Conservation (phyloP, 2,113 vertebrate genomes). For the Ellobius talpinus region DNA sequence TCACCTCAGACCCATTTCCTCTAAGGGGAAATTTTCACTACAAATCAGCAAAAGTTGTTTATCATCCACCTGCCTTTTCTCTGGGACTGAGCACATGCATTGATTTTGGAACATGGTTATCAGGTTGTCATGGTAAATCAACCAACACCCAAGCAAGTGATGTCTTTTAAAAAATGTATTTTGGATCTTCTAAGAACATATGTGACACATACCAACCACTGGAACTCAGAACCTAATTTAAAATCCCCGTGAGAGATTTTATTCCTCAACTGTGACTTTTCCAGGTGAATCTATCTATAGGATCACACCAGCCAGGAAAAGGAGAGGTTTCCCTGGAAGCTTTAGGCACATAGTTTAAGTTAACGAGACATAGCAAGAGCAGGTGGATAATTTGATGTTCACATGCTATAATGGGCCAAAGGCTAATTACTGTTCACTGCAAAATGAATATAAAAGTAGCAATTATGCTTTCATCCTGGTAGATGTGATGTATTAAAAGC, state of each 20-base stretch:
- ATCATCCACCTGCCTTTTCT: constrained; percentile 73
- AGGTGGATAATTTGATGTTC: constrained; percentile 79
- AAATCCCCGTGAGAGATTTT: background rate
- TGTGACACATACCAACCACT: background rate
- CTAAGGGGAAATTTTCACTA: constrained; percentile 63
- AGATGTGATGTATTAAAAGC: constrained; percentile 81
- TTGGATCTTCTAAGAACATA: constrained; percentile 24
- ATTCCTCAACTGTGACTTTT: constrained; percentile 18
- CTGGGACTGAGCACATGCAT: constrained; percentile 60
- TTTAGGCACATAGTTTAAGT: constrained; percentile 73
- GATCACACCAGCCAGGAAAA: background rate
- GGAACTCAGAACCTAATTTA: background rate
- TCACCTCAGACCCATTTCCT: constrained; percentile 51
- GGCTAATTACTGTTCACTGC: constrained; percentile 79
- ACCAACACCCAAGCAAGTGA: constrained; percentile 73
- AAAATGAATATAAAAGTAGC: constrained; percentile 82
- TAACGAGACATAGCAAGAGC: constrained; percentile 77
- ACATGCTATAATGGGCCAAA: constrained; percentile 79
- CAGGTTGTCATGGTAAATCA: constrained; percentile 81
- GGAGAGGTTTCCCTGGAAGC: constrained; percentile 58
- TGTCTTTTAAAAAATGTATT: constrained; percentile 60
- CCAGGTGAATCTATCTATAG: constrained; percentile 54
- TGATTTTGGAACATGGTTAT: constrained; percentile 78
- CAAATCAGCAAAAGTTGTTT: constrained; percentile 75
- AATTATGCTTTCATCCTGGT: constrained; percentile 83